Conservation (phyloP, 2,888 invertebrate genomes). For the Eulithis testata region DNA sequence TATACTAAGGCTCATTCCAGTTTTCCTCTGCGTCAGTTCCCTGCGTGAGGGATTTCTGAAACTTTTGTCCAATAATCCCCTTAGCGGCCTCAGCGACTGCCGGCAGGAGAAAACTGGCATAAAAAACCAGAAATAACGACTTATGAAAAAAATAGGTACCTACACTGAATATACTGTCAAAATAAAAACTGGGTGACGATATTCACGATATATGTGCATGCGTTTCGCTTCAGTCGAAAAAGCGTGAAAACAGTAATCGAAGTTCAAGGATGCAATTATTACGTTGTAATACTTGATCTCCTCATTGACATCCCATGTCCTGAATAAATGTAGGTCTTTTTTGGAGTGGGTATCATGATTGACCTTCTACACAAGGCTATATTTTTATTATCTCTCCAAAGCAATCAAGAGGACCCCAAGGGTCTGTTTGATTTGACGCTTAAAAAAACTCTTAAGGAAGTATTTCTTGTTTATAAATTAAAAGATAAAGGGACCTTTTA, state of each 20-base stretch:
- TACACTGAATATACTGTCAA: no score
- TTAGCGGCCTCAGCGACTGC: no score
- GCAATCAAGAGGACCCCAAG: conserved; percentile 40
- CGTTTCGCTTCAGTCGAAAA: no score
- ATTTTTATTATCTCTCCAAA: conserved; percentile 37
- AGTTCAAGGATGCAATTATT: conserved; percentile 24
- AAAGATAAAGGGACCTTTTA: conserved; percentile 30
- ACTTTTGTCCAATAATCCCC: no score
- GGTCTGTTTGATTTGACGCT: conserved; percentile 25
- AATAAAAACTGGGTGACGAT: no score
- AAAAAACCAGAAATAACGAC: no score
- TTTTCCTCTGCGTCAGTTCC: no score
- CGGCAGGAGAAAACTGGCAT: no score
- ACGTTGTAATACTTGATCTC: conserved; percentile 21
- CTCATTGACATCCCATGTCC: conserved; percentile 37
- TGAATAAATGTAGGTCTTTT: conserved; percentile 43
- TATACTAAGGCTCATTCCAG: no score
- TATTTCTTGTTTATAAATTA: conserved; percentile 28
- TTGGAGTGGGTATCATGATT: conserved; percentile 34
- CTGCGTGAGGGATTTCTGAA: no score
- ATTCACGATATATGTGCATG: no score
- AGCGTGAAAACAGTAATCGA: not conserved
- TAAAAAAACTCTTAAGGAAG: conserved; percentile 33
- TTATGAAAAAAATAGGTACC: no score
- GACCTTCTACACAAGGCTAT: conserved; percentile 45